Base-by-base conservation (phyloP, 2,888 invertebrate genomes). In the Pomacea canaliculata region DNA sequence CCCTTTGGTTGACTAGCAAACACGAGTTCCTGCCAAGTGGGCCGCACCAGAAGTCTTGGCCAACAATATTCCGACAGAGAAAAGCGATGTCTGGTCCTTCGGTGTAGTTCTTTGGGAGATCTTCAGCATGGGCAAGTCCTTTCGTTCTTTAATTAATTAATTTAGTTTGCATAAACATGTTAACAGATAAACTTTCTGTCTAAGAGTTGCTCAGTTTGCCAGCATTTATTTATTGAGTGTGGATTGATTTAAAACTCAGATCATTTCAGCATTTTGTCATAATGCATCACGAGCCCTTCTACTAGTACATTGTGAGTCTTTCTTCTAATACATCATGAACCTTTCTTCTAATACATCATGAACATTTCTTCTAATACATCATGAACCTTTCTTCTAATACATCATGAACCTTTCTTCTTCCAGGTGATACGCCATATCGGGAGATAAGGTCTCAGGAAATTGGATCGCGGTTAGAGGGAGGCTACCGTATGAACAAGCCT, bases 401-500 rank as follows among this genome's bases (percentile, higher is more conserved):
- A 37, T 37, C 5, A 37, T 5, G 37, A 37, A 37, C 37, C 37
- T 37, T 37, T 37, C 49, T 19, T 51, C 27, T 65, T 66, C 0
- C 71, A 85, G 84, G 85, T 18, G 81, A 81, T 27, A 77, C 76
- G 0, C 85, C 85, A 10, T 85, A 83, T 68, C 67, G 67, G 1
- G 73, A 78, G 12, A 80, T 84, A 27, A 72, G 79, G 62, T 80
- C 83, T 66, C 78, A 78, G 18, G 83, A 85, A 18, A 76, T 85
- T 1, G 81, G 80, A 1, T 69, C 70, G 2, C 78, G 75, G 66
- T 70, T 84, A 0, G 84, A 84, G 72, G 72, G 78, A 68, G 84
- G 83, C 46, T 79, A 82, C 48, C 76, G 83, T 65, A 76, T 85
- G 76, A 46, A 69, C 9, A 83, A 83, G 73, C 85, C 85, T 0